Base-by-base conservation (phyloP, 2,113 vertebrate species). In the Cinclus mexicanus region DNA sequence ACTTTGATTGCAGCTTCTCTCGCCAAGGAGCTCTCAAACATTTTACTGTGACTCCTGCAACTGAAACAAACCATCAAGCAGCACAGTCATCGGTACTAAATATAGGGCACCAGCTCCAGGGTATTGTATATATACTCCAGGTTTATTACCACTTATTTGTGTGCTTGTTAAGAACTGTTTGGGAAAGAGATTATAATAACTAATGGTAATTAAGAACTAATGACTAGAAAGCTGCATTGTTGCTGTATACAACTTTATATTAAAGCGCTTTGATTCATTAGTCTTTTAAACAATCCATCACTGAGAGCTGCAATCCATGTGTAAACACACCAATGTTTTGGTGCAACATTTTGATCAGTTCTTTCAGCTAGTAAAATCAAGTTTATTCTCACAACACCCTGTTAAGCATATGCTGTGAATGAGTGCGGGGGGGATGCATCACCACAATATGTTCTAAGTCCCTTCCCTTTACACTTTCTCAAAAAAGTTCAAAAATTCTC, bases 381-480 rank as follows among this genome's bases (percentile, higher is more conserved):
- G 10, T 24, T 85, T 49, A 8, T 87, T 57, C 50, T 63, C 59
- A 65, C 28, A 90, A 24, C 28, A 44, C 21, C 59, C 41, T 16
- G 24, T 56, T 33, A 69, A 71, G 28, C 19, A 57, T 25, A n/a
- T 63, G 55, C 6, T 15, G 12, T 31, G 56, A 69, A 41, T 19
- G 29, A 55, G 20, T 3, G 55, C 3, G 12, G 24, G n/a, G 23
- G 23, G 11, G 1, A 49, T 0, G 1, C 17, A 49, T 4, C 55
- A 69, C 10, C 12, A 42, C 20, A 6, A 67, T 6, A 49, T 6
- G 24, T 59, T 90, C 28, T 56, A 89, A 68, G 11, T 56, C 47
- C 23, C 9, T 37, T 41, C 21, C 26, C 23, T 15, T 39, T 39
- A 70, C 9, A 9, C 47, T 65, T 86, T 24, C 12, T 25, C 39